These are phyloP conservation scores for Azorinus chamasolen DNA, from an alignment of 2,888 invertebrate species.

Conservation along the genomic window DNA sequence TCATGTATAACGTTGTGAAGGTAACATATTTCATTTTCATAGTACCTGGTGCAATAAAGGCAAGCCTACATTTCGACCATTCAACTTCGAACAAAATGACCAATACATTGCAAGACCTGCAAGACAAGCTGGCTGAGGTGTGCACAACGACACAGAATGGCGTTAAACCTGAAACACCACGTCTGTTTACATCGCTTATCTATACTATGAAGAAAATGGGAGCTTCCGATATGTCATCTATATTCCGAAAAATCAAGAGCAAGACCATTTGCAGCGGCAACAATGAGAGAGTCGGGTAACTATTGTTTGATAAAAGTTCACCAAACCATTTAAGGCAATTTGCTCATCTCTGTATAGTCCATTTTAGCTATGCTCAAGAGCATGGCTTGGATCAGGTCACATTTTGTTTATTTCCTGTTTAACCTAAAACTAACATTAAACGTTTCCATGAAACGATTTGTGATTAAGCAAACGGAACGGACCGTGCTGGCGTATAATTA, in stretches of 20 bases:
- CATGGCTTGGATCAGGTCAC: too few species aligned
- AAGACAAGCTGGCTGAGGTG: conserved; percentile 72
- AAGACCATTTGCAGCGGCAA: conserved; percentile 72
- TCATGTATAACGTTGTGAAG: not conserved
- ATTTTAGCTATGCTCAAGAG: too few species aligned
- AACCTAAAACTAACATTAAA: too few species aligned
- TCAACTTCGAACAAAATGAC: conserved; percentile 29
- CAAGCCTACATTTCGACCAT: conserved; percentile 72
- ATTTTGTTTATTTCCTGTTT: too few species aligned
- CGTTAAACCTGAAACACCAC: conserved; percentile 86
- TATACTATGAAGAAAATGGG: conserved; percentile 85
- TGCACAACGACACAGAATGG: conserved; percentile 80
- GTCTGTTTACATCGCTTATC: conserved; percentile 87
- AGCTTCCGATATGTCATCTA: conserved; percentile 78
- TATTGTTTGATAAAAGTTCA: too few species aligned
- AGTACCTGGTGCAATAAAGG: conserved; percentile 4
- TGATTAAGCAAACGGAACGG: too few species aligned
- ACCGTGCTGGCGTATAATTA: too few species aligned
- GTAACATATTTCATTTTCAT: not conserved
- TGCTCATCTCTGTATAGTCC: too few species aligned
- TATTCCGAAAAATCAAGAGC: conserved; percentile 71
- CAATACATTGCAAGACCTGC: conserved; percentile 50
- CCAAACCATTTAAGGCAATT: too few species aligned
- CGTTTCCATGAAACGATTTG: too few species aligned
- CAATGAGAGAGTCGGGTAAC: conserved; percentile 72